Conservation (phyloP, 2,888 invertebrate genomes). For the Adelognathus sp. region DNA sequence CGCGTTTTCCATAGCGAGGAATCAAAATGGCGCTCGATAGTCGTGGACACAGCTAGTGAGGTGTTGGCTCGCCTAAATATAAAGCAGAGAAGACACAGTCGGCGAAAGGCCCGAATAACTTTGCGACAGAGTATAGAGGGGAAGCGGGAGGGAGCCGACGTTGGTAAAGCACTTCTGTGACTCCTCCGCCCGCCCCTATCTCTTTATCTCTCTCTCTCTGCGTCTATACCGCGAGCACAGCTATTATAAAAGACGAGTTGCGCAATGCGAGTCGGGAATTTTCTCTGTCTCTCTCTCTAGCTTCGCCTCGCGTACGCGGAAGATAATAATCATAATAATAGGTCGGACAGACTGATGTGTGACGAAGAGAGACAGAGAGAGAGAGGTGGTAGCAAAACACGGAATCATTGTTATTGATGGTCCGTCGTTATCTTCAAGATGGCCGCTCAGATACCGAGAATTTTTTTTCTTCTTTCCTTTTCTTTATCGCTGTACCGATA, state of each 20-base stretch:
- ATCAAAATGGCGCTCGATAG: not conserved
- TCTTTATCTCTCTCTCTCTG: conserved; percentile 6
- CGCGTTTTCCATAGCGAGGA: no score
- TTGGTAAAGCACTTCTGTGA: not conserved
- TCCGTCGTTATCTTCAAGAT: not conserved
- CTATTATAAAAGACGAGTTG: conserved; percentile 74
- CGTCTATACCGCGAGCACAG: conserved; percentile 8
- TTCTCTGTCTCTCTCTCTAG: conserved; percentile 58
- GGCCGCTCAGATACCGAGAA: not conserved
- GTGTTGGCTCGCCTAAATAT: not conserved
- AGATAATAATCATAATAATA: conserved; percentile 69
- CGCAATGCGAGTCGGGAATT: no score
- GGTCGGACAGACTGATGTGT: conserved; percentile 42
- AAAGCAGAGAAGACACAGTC: not conserved
- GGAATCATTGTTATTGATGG: conserved; percentile 12
- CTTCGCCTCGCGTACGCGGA: conserved; percentile 58
- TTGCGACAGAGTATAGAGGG: not conserved
- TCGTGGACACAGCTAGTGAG: not conserved
- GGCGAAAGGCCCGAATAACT: conserved; percentile 21
- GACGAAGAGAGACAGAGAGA: not conserved
- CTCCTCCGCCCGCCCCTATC: not conserved
- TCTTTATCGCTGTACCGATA: no score
- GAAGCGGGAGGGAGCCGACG: not conserved
- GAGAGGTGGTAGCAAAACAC: not conserved
- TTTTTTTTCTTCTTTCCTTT: no score